Base-by-base conservation (phyloP, 2,113 vertebrate species). In the Ifrita kowaldi region DNA sequence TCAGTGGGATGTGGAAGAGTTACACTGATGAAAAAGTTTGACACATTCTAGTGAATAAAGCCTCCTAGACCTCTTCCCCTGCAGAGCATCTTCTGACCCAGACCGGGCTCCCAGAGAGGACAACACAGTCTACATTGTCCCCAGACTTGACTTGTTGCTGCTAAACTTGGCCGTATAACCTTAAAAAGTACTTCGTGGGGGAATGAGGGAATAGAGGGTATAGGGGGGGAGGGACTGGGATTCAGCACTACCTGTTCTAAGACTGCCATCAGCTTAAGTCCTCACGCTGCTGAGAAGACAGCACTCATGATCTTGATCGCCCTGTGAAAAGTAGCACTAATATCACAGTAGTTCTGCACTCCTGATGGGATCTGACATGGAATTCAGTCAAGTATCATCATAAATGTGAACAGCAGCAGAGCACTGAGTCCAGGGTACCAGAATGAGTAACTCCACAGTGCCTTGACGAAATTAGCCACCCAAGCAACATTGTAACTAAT, bases 101-200 rank as follows among this genome's bases (percentile, higher is more conserved):
- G n/a, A n/a, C 17, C 52, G 42, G 26, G 1, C 18, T 89, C 35
- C 27, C 35, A 35, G 35, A 35, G 20, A 35, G 1, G 2, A 16
- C 21, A 70, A 3, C 13, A 10, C 18, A n/a, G 26, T 1, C 2
- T 15, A 20, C 1, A 0, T 23, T 64, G 23, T 33, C 76, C 57
- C 53, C 32, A 69, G 76, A 24, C 14, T 30, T 64, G 19, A 39
- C 4, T 83, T 59, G 37, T 13, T 62, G 27, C 24, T n/a, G 13
- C 22, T 46, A 32, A 19, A 33, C 4, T 28, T 56, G 42, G 13
- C 27, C 19, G 80, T 73, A 46, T 32, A 73, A 76, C 10, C 8
- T 52, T 26, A 18, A 50, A 4, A 69, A 60, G 67, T 19, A 33
- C 9, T 47, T 46, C 5, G 4, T 13, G 8, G 15, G 7, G 30